Percentiles rank a stretch among this genome's conserved stretches.
phyloP scores from a whole-genome alignment of 2,113 vertebrate genomes.

The Cathartes aura region DNA sequence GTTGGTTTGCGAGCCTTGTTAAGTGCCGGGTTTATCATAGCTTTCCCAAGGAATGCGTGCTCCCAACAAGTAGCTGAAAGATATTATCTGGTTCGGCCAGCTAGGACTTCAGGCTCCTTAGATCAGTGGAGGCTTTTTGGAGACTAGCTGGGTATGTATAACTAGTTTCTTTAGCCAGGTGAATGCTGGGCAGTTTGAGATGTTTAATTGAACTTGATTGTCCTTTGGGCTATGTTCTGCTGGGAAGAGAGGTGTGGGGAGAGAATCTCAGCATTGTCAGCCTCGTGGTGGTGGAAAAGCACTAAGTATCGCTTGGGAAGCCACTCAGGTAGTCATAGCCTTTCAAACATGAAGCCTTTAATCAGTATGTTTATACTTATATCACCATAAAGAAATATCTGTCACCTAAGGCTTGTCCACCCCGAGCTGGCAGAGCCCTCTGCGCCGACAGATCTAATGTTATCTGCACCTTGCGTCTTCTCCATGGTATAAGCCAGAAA shows the following conservation, averaged over 20 bases:
- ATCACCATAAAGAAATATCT: background rate
- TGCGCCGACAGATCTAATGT: background rate
- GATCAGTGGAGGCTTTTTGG: background rate
- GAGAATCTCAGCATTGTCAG: background rate
- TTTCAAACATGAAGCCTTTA: background rate
- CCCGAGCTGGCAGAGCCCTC: background rate
- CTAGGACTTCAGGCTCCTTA: background rate
- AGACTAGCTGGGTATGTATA: background rate
- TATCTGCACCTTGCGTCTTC: background rate
- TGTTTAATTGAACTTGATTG: background rate
- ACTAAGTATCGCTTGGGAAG: background rate
- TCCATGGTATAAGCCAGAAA: background rate
- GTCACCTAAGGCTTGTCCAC: background rate
- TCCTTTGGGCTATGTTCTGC: background rate
- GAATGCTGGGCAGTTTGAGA: background rate
- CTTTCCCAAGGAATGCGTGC: constrained; percentile 2
- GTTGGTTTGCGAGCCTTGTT: constrained; percentile 63
- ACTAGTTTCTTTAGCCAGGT: background rate
- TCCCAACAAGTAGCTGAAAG: constrained; percentile 50
- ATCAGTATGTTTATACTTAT: background rate
- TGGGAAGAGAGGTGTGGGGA: background rate
- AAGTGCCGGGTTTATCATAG: constrained; percentile 39
- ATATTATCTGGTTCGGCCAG: constrained; percentile 15
- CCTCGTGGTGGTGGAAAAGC: background rate
- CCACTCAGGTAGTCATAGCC: background rate